These are phyloP conservation scores for Diacarnus erythraeanus DNA, from an alignment of 37 sponge, comb jelly and placozoan species.

Conservation along the genomic window DNA sequence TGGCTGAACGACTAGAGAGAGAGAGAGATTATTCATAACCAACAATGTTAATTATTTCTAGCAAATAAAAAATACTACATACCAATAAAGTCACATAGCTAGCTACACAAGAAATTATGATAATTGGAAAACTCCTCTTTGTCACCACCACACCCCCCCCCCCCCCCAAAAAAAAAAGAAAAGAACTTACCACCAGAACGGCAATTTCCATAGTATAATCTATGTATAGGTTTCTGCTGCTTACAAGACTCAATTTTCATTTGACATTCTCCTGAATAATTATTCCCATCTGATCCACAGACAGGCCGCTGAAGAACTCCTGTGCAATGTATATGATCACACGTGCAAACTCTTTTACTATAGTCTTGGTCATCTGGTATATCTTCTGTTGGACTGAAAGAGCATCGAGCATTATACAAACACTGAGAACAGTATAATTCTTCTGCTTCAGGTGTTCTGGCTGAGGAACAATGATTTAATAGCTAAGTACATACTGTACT, in stretches of 20 bases:
- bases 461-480: background rate
- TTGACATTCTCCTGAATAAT: slow-evolving; percentile 8
- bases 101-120: too few species aligned
- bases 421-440: slow-evolving; percentile 11
- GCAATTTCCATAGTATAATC: slow-evolving; percentile 1
- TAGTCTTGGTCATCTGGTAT: background rate
- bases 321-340: background rate
- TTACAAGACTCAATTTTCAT: slow-evolving; percentile 15
- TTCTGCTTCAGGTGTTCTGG: background rate
- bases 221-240: background rate
- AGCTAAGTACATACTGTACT: too few species aligned
- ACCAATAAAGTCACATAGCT: background rate
- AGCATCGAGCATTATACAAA: slow-evolving; percentile 1
- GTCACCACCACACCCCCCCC: too few species aligned
- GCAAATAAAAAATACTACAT: too few species aligned
- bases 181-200: background rate
- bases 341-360: background rate
- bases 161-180: too few species aligned
- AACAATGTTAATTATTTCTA: background rate
- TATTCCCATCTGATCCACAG: slow-evolving; percentile 1
- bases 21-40: background rate
- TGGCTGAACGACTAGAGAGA: background rate
- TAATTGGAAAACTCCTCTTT: background rate
- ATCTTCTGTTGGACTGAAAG: background rate
- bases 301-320: background rate